phyloP scores from a whole-genome alignment of 2,888 invertebrate genomes.

The Agonopterix subpropinquella region DNA sequence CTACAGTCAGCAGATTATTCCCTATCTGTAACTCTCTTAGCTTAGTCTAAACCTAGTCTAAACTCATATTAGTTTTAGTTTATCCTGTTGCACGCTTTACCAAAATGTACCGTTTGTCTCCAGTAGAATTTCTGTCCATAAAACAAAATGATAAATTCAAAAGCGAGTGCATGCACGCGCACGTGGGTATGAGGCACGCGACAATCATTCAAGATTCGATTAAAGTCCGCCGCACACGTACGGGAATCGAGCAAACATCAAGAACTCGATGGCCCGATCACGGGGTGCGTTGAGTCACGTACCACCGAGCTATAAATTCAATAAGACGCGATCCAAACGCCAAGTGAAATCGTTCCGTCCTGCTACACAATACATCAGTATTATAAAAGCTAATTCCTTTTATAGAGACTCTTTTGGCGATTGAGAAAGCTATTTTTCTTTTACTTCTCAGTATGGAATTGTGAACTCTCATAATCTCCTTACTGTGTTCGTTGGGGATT shows the following conservation, averaged over 20 bases:
- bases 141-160: constrained; percentile 23
- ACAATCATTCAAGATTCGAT: constrained; percentile 54
- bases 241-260: constrained; percentile 55
- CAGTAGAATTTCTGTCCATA: no score
- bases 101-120: no score
- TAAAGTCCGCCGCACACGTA: constrained; percentile 55
- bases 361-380: constrained; percentile 21
- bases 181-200: constrained; percentile 10
- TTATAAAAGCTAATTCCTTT: constrained; percentile 14
- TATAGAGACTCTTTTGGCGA: constrained; percentile 2
- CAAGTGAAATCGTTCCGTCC: constrained; percentile 42
- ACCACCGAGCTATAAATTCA: constrained; percentile 53
- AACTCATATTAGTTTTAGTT: no score
- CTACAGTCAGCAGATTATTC: no score
- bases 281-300: constrained; percentile 47
- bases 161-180: constrained; percentile 23
- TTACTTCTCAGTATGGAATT: no score
- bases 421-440: background rate
- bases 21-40: no score
- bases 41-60: no score
- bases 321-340: constrained; percentile 54
- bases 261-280: constrained; percentile 45
- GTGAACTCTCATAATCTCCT: no score
- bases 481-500: no score
- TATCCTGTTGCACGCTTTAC: no score